Percentiles rank a stretch among this genome's conserved stretches.
Evolutionary conservation across 2,797 vertebrate species (phyloP).

Genomic region (Psittacula echo): DNA sequence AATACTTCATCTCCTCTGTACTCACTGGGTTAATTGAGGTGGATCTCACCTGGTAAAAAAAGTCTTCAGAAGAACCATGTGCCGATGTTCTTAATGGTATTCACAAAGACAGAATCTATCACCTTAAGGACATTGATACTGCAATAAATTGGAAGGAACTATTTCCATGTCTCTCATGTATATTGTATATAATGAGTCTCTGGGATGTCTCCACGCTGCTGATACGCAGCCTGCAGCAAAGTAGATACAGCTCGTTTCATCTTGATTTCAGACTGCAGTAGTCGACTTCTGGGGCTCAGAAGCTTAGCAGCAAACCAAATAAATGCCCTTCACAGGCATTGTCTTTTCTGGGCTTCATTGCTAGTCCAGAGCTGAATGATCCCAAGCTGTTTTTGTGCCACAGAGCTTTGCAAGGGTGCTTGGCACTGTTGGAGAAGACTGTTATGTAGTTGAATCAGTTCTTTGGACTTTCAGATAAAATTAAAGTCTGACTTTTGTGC

Average conservation of each 20-base stretch:
- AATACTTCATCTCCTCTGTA: neutral
- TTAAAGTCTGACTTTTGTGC: neutral
- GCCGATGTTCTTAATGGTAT: neutral
- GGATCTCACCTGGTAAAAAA: slow-evolving; percentile 48
- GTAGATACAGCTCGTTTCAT: slow-evolving; percentile 40
- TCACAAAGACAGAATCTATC: slow-evolving; percentile 21
- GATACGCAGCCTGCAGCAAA: slow-evolving; percentile 68
- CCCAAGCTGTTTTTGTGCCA: neutral
- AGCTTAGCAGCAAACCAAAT: slow-evolving; percentile 13
- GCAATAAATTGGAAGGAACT: slow-evolving; percentile 34
- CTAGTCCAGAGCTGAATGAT: neutral
- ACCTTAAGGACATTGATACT: slow-evolving; percentile 46
- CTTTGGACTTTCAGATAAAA: neutral
- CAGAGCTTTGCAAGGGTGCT: neutral
- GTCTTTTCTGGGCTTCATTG: neutral
- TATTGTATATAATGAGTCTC: slow-evolving; percentile 58
- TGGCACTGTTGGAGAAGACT: neutral
- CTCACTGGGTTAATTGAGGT: slow-evolving; percentile 60
- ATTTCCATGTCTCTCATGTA: slow-evolving; percentile 53
- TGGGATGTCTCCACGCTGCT: slow-evolving; percentile 42
- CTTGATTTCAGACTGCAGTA: slow-evolving; percentile 32
- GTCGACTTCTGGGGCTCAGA: slow-evolving; percentile 13
- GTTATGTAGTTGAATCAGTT: rapidly evolving
- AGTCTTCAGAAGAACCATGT: neutral
- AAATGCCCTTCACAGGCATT: neutral